These are phyloP conservation scores for Rallus crepitans DNA, from an alignment of 2,797 vertebrate genomes.

Conservation along the genomic window DNA sequence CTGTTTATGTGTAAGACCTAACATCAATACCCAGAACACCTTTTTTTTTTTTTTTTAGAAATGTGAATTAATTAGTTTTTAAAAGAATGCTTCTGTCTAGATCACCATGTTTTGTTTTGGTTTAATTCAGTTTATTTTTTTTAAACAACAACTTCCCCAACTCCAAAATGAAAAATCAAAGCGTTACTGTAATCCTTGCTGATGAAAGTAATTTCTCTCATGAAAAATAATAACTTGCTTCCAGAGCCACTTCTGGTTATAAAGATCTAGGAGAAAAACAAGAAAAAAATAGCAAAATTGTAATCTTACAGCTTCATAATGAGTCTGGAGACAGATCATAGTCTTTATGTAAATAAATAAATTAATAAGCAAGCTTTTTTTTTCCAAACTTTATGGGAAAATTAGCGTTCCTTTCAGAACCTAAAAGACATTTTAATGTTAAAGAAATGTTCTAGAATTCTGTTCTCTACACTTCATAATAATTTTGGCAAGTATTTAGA, in stretches of 20 bases:
- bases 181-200: not conserved
- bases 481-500: not conserved
- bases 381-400: not conserved
- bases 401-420: not conserved
- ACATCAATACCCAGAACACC: accelerated
- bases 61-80: accelerated
- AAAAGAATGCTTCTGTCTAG: not conserved
- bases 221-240: not conserved
- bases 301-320: not conserved
- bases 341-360: not conserved
- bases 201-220: not conserved
- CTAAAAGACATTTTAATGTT: not conserved
- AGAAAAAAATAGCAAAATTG: not conserved
- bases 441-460: not conserved
- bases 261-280: not conserved
- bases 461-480: not conserved
- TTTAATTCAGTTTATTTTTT: not conserved
- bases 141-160: accelerated
- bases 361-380: not conserved
- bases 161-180: not conserved
- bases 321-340: not conserved
- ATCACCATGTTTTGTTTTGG: not conserved
- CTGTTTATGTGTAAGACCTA: not conserved
- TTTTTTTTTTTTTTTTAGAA: not conserved
- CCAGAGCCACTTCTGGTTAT: not conserved